Percentiles rank a stretch among this genome's conserved stretches.
These are phyloP conservation scores for Zeuzera pyrina DNA, from an alignment of 2,888 invertebrate genomes.

Conservation along the genomic window DNA sequence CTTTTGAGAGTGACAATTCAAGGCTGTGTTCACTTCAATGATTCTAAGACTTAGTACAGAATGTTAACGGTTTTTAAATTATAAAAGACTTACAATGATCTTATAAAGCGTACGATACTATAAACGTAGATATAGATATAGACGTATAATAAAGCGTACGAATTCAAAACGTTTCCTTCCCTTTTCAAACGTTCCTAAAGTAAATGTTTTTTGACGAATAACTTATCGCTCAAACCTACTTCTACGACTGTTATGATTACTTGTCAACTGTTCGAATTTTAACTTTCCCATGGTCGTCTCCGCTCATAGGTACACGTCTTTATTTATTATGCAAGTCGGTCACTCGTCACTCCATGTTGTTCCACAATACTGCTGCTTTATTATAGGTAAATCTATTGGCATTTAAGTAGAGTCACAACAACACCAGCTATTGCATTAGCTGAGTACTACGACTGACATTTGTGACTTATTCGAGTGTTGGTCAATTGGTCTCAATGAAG, in stretches of 20 bases:
- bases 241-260: too few species aligned
- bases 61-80: too few species aligned
- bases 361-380: conserved; percentile 25
- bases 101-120: too few species aligned
- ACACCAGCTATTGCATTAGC: conserved; percentile 31
- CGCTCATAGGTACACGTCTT: background rate
- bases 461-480: conserved; percentile 35
- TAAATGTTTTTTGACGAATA: too few species aligned
- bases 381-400: conserved; percentile 38
- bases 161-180: too few species aligned
- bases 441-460: conserved; percentile 33
- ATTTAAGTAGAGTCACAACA: conserved; percentile 33
- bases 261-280: too few species aligned
- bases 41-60: conserved; percentile 9
- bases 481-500: conserved; percentile 32
- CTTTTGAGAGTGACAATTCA: conserved; percentile 15
- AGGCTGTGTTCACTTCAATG: conserved; percentile 10
- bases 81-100: too few species aligned
- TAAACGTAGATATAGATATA: too few species aligned
- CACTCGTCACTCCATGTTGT: conserved; percentile 25
- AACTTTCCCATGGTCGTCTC: too few species aligned
- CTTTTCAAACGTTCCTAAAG: too few species aligned
- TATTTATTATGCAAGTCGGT: conserved; percentile 31
- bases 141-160: too few species aligned
- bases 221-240: too few species aligned